Percentiles rank a stretch among this genome's conserved stretches.
These are phyloP conservation scores for Exocentrus adspersus DNA, from an alignment of 2,888 invertebrate genomes.

Conservation along the genomic window DNA sequence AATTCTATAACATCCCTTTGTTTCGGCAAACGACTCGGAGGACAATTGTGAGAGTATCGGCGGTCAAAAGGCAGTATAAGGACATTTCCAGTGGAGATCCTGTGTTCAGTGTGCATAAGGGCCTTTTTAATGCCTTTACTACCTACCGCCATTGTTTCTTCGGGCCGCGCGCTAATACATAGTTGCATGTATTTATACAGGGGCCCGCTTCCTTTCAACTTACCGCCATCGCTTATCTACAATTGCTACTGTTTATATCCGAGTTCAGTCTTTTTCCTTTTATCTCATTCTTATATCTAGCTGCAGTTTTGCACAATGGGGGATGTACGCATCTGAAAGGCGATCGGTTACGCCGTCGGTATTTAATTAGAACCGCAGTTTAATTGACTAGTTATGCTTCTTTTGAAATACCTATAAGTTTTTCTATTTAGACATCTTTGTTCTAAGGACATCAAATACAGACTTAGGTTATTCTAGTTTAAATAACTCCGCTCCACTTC, in stretches of 20 bases:
- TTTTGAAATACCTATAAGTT: no score
- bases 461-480: background rate
- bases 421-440: no score
- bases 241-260: conserved; percentile 58
- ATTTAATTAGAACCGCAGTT: background rate
- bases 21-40: conserved; percentile 37
- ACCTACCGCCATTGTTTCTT: conserved; percentile 48
- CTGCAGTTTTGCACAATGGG: conserved; percentile 11
- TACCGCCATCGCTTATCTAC: conserved; percentile 57
- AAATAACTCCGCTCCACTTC: conserved; percentile 11
- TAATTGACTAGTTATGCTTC: no score
- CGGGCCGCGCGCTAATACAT: conserved; percentile 50
- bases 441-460: no score
- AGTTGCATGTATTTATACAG: conserved; percentile 54
- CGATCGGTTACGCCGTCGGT: background rate
- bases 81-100: conserved; percentile 42
- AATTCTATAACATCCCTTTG: conserved; percentile 40
- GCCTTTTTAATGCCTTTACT: conserved; percentile 33
- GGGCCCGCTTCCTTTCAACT: conserved; percentile 53
- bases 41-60: conserved; percentile 35
- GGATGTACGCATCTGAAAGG: conserved; percentile 3
- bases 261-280: conserved; percentile 46
- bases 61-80: conserved; percentile 44
- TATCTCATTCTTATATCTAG: conserved; percentile 39
- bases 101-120: conserved; percentile 30